Evolutionary conservation across 2,888 invertebrate genomes (phyloP).

Genomic region (Parelbella ahira): DNA sequence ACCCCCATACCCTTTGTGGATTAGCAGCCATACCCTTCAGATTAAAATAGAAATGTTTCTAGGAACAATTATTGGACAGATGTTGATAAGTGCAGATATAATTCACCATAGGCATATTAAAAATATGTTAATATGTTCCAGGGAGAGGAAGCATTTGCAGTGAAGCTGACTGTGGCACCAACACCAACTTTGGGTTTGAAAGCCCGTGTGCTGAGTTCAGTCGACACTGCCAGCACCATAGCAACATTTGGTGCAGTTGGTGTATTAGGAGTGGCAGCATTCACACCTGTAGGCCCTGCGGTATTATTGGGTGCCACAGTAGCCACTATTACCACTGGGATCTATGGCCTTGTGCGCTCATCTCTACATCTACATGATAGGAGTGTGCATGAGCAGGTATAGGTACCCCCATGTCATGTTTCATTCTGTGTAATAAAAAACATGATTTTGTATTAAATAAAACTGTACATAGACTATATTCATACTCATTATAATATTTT

Average conservation of each 20-base stretch:
- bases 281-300: conserved; percentile 73
- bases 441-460: no score
- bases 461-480: no score
- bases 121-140: conserved; percentile 35
- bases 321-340: conserved; percentile 67
- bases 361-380: conserved; percentile 70
- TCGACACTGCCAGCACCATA: conserved; percentile 62
- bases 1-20: no score
- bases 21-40: no score
- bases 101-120: no score
- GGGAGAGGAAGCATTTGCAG: conserved; percentile 58
- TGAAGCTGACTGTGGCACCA: conserved; percentile 61
- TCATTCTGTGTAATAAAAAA: no score
- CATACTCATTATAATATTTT: no score
- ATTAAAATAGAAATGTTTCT: no score
- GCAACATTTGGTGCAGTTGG: conserved; percentile 70
- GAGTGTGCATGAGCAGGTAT: conserved; percentile 73
- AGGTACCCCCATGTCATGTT: no score
- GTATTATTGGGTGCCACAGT: conserved; percentile 69
- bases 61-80: no score
- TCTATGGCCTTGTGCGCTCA: conserved; percentile 76
- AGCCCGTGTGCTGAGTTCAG: conserved; percentile 60
- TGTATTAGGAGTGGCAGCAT: conserved; percentile 71
- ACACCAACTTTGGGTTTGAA: conserved; percentile 62
- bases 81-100: no score